phyloP scores from a whole-genome alignment of 35 echinoderm and acorn worm species.

The Nesometra sesokonis region DNA sequence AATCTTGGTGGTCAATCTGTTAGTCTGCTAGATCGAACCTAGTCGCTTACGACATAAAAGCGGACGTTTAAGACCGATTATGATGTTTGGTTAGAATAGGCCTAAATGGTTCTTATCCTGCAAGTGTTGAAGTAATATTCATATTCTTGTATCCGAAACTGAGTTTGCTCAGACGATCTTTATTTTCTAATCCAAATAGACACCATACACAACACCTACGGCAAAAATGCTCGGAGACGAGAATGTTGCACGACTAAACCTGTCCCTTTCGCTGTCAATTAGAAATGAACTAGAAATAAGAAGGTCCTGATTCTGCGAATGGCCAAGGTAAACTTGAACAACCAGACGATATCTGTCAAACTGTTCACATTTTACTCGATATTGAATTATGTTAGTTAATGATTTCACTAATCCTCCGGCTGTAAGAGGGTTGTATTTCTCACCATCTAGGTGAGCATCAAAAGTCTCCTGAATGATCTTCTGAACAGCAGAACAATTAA shows the following conservation, averaged over 20 bases:
- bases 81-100: too few species aligned
- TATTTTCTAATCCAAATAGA: neutral
- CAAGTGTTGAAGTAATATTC: too few species aligned
- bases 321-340: neutral
- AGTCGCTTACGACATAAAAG: too few species aligned
- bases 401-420: neutral
- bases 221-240: neutral
- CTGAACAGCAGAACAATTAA: neutral
- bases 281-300: neutral
- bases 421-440: neutral
- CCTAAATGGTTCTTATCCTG: too few species aligned
- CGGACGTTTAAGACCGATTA: too few species aligned
- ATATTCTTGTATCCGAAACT: too few species aligned
- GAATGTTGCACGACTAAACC: neutral
- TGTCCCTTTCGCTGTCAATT: neutral
- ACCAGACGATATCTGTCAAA: neutral
- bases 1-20: too few species aligned
- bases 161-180: too few species aligned
- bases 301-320: neutral
- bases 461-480: neutral
- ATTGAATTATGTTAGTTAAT: neutral
- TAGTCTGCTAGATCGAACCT: too few species aligned
- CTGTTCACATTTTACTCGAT: neutral
- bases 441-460: neutral
- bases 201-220: neutral